These are phyloP conservation scores for Oryzias dopingdopingensis DNA, from an alignment of 2,797 vertebrate genomes.

Conservation along the genomic window DNA sequence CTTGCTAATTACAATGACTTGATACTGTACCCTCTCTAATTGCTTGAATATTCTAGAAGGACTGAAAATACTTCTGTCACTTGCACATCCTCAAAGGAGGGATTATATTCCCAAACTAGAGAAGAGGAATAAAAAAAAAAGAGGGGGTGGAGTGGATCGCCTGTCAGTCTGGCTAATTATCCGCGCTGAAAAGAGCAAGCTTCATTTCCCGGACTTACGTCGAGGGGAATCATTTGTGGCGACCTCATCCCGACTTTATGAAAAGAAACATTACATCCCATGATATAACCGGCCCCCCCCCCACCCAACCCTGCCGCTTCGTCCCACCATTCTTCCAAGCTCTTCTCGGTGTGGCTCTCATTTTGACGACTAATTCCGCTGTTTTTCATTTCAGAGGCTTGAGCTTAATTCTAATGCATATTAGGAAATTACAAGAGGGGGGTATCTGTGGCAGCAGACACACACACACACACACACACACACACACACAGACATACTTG, in stretches of 20 bases:
- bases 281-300: constrained; percentile 33
- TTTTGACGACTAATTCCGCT: constrained; percentile 72
- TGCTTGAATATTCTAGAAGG: constrained; percentile 64
- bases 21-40: constrained; percentile 67
- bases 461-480: constrained; percentile 50
- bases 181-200: constrained; percentile 71
- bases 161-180: constrained; percentile 81
- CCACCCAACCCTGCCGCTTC: background rate
- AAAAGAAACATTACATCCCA: constrained; percentile 76
- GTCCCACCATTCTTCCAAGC: constrained; percentile 25
- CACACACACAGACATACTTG: constrained; percentile 46
- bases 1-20: constrained; percentile 66
- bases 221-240: constrained; percentile 72
- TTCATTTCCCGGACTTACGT: constrained; percentile 71
- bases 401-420: constrained; percentile 68
- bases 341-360: constrained; percentile 53
- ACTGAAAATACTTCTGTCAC: constrained; percentile 54
- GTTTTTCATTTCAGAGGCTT: constrained; percentile 66
- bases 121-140: constrained; percentile 26
- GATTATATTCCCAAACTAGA: constrained; percentile 66
- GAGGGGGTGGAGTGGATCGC: constrained; percentile 56
- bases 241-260: constrained; percentile 70
- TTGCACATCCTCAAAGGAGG: constrained; percentile 65
- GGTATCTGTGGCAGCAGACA: constrained; percentile 31
- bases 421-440: constrained; percentile 61